These are phyloP conservation scores for Elymnias hypermnestra DNA, from an alignment of 1,140 invertebrate genomes.

Conservation along the genomic window DNA sequence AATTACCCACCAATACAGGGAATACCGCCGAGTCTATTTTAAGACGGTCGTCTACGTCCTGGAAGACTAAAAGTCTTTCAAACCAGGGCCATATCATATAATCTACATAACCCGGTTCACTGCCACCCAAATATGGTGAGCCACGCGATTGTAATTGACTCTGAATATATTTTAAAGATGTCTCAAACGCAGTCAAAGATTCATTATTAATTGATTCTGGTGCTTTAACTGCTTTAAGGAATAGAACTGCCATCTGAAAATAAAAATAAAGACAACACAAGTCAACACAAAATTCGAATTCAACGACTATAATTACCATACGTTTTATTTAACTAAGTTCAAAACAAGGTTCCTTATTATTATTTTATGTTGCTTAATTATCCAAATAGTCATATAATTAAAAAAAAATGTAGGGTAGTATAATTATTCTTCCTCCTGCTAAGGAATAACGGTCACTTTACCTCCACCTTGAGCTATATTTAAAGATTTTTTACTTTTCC, in stretches of 20 bases:
- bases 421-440: too few species aligned
- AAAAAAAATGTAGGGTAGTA: too few species aligned
- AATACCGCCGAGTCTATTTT: constrained; percentile 37
- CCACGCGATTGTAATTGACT: constrained; percentile 75
- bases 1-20: constrained; percentile 43
- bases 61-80: constrained; percentile 78
- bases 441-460: too few species aligned
- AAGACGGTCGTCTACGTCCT: constrained; percentile 22
- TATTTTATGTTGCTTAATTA: too few species aligned
- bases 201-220: constrained; percentile 41
- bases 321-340: too few species aligned
- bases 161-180: constrained; percentile 39
- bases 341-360: too few species aligned
- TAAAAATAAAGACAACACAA: too few species aligned
- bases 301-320: too few species aligned
- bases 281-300: too few species aligned
- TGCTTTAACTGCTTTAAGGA: constrained; percentile 34
- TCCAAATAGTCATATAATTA: too few species aligned
- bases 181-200: constrained; percentile 28
- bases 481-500: too few species aligned
- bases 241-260: constrained; percentile 38
- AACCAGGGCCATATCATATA: constrained; percentile 95
- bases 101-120: constrained; percentile 87
- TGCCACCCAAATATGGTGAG: constrained; percentile 82
- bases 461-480: too few species aligned